phyloP scores from a whole-genome alignment of 1,140 invertebrate species.

The Solenopsis invicta region DNA sequence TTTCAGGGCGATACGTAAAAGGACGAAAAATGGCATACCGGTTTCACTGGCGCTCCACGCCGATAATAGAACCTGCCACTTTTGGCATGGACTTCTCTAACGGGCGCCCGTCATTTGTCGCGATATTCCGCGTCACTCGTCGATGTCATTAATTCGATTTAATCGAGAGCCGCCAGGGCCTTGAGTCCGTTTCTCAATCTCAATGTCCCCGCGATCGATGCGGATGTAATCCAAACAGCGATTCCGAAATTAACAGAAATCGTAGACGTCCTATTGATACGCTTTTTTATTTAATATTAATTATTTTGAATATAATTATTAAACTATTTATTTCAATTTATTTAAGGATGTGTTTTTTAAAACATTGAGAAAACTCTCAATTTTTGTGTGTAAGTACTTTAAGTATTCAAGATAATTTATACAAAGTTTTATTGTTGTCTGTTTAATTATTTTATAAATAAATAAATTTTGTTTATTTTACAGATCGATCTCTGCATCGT shows the following conservation, averaged over 20 bases:
- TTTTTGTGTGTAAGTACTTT: too few relatives aligned
- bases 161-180: conserved; percentile 59
- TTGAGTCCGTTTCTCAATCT: conserved; percentile 56
- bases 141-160: conserved; percentile 53
- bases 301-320: neutral
- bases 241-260: neutral
- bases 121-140: conserved; percentile 50
- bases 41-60: conserved; percentile 63
- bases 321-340: neutral
- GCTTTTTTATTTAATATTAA: neutral
- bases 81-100: conserved; percentile 73
- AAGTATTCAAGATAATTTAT: too few relatives aligned
- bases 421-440: too few relatives aligned
- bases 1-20: conserved; percentile 69
- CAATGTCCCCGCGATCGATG: conserved; percentile 4
- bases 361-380: too few relatives aligned
- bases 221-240: neutral
- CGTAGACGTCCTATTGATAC: neutral
- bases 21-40: conserved; percentile 74
- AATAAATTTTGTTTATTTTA: too few relatives aligned
- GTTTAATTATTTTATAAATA: too few relatives aligned
- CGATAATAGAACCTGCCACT: conserved; percentile 78
- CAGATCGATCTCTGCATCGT: too few relatives aligned
- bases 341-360: neutral
- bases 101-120: conserved; percentile 43